phyloP scores from a whole-genome alignment of 2,797 vertebrate species.

The Pteropus rufus region DNA sequence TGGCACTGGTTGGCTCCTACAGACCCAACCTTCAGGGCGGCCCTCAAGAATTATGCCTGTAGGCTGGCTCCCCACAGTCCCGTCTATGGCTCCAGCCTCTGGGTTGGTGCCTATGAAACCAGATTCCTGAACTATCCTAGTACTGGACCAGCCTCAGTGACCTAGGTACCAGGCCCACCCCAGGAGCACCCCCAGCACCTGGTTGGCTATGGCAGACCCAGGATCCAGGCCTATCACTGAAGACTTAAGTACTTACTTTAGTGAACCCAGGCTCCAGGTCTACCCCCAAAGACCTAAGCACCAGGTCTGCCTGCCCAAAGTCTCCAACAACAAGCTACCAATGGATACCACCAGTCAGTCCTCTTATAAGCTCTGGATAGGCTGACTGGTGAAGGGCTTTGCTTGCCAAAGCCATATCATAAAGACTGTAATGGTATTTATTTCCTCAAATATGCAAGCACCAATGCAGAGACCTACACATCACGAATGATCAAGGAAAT shows the following conservation, averaged over 20 bases:
- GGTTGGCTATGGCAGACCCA: not conserved
- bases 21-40: too few relatives aligned
- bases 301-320: not conserved
- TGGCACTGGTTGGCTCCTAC: not conserved
- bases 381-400: not conserved
- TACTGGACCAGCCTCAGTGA: not conserved
- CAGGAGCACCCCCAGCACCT: not conserved
- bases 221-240: too few relatives aligned
- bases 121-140: not conserved
- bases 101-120: not conserved
- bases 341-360: not conserved
- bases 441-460: not conserved
- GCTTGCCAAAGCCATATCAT: too few relatives aligned
- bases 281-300: not conserved
- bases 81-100: not conserved
- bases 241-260: too few relatives aligned
- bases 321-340: not conserved
- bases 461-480: not conserved
- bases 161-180: not conserved
- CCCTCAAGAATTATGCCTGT: not conserved
- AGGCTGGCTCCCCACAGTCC: not conserved
- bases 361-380: not conserved
- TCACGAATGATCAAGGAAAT: not conserved
- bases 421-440: not conserved
- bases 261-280: not conserved